Evolutionary conservation across 2,113 vertebrate species (phyloP), one percentile per base, ranked within the genome.

Genomic region (Paracanthobrama guichenoti): DNA sequence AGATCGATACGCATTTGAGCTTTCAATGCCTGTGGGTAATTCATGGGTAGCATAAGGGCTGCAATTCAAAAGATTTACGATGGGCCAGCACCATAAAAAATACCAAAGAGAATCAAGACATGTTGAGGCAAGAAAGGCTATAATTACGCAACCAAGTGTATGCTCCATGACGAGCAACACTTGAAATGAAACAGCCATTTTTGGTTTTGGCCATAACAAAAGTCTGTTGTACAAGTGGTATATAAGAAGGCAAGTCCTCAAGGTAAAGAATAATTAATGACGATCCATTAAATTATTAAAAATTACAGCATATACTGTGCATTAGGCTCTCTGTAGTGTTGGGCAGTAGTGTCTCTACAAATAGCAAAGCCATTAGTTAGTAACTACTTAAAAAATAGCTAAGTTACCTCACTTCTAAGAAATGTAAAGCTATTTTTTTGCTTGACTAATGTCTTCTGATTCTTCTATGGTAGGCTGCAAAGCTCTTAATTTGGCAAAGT

Each of bases 41-140:
- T 50, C 44, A 67, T 16, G 26, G n/a, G 31, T 31, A 31, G 44
- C 26, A 31, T n/a, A 66, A 66, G 44, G 6, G 44, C 26, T 67
- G 79, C 2, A 67, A 64, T 53, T 81, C 18, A 0, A 31, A 53
- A 20, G 44, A 66, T 81, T 53, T 81, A 81, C 14, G 20, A 81
- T 7, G 11, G 18, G 44, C 60, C 44, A 80, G 18, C 14, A 12
- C 24, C 60, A 80, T 20, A 44, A 64, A 60, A 81, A 81, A 81
- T n/a, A 53, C 79, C 79, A 81, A 31, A 50, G 62, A 81, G 79
- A 67, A 81, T 81, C 62, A 22, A 46, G 26, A 81, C 62, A 67
- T 67, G 79, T 26, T 50, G 44, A 67, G 79, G 10, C 79, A 81
- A 81, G 79, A 81, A 81, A 67, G 44, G 11, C 79, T 67, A 18